Conservation (phyloP, 1,140 invertebrate species). For the Asbolus verrucosus region DNA sequence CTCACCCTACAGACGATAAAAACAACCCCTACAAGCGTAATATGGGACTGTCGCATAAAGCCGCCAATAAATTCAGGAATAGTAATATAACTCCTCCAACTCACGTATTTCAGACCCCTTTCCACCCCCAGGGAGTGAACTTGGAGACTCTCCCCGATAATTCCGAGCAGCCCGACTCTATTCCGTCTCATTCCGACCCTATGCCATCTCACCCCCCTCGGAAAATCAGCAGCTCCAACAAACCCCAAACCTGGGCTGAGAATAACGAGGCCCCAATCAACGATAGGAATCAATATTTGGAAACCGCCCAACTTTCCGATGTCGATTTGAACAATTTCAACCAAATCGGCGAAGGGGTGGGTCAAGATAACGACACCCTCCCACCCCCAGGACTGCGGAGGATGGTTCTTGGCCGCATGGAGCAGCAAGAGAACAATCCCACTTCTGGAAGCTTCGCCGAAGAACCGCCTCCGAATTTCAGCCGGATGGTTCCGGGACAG, state of each 20-base stretch:
- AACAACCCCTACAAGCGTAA: constrained; percentile 65
- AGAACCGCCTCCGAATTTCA: constrained; percentile 63
- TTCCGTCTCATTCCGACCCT: constrained; percentile 64
- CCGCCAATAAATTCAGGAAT: constrained; percentile 57
- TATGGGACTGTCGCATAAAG: constrained; percentile 63
- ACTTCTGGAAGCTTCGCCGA: too few species aligned
- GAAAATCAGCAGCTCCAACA: constrained; percentile 14
- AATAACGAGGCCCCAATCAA: constrained; percentile 74
- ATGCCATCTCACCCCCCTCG: constrained; percentile 34
- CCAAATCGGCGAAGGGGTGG: constrained; percentile 38
- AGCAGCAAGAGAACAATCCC: constrained; percentile 68
- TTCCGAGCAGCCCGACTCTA: constrained; percentile 71
- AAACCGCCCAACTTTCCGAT: constrained; percentile 77
- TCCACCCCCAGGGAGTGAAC: constrained; percentile 64
- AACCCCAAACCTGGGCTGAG: constrained; percentile 62
- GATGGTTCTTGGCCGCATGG: constrained; percentile 70
- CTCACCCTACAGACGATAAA: constrained; percentile 48
- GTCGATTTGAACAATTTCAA: constrained; percentile 65
- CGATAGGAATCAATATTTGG: constrained; percentile 78
- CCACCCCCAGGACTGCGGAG: constrained; percentile 72
- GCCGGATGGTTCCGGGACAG: constrained; percentile 66
- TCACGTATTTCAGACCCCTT: constrained; percentile 16
- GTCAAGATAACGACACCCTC: constrained; percentile 61
- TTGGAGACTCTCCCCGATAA: constrained; percentile 75
- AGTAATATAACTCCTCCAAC: constrained; percentile 35